phyloP scores from a whole-genome alignment of 2,888 invertebrate genomes.

The Heliconius cydno region DNA sequence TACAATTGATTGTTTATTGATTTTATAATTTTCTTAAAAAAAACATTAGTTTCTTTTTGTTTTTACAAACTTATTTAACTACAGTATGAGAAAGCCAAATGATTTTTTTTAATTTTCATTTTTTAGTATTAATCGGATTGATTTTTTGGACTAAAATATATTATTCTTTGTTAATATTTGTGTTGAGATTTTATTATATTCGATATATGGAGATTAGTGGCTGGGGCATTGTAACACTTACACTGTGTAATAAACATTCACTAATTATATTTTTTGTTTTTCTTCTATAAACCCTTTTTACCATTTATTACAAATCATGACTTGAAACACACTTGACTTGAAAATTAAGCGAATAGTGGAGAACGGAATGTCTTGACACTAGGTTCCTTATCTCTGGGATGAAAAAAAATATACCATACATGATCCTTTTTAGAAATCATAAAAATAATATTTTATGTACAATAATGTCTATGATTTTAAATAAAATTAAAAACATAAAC shows the following conservation, averaged over 20 bases:
- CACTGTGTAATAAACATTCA: constrained; percentile 53
- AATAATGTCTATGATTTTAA: too few species aligned
- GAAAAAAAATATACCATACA: too few species aligned
- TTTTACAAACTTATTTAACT: background rate
- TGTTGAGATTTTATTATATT: constrained; percentile 52
- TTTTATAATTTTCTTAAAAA: background rate
- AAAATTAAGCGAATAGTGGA: too few species aligned
- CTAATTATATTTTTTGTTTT: constrained; percentile 43
- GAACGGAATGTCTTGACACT: too few species aligned
- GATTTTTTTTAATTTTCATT: constrained; percentile 44
- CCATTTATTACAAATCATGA: too few species aligned
- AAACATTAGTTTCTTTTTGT: background rate
- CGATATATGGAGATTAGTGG: constrained; percentile 26
- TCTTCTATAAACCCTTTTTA: background rate
- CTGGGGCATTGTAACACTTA: constrained; percentile 50
- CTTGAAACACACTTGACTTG: too few species aligned
- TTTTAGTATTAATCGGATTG: constrained; percentile 47
- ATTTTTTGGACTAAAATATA: constrained; percentile 47
- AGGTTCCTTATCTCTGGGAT: too few species aligned
- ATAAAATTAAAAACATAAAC: too few species aligned
- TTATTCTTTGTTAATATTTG: constrained; percentile 53
- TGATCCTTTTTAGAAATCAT: too few species aligned
- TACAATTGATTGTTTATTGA: too few species aligned
- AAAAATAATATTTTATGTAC: too few species aligned
- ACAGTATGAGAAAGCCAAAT: constrained; percentile 49